Evolutionary conservation across 2,888 invertebrate genomes (phyloP).

Genomic region (Archaeoteleia sp.): DNA sequence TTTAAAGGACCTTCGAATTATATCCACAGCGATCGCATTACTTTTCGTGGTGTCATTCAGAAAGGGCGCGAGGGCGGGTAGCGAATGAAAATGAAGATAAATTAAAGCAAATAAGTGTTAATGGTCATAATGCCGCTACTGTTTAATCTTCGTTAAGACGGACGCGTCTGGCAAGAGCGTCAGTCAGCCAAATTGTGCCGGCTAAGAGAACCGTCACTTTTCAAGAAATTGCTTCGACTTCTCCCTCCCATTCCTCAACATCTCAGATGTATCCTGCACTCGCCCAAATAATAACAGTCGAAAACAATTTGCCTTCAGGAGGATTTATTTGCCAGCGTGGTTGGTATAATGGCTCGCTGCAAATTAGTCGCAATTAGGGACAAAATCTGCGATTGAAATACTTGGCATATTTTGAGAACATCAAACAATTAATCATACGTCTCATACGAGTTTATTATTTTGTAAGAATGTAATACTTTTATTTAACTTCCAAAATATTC

Average conservation of each 20-base stretch:
- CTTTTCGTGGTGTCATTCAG: background rate
- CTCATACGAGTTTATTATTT: too few relatives aligned
- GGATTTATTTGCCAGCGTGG: constrained; percentile 45
- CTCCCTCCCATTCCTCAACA: constrained; percentile 19
- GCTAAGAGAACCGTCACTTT: constrained; percentile 54
- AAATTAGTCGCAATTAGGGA: constrained; percentile 46
- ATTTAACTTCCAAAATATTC: too few relatives aligned
- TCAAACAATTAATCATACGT: too few relatives aligned
- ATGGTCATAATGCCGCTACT: constrained; percentile 69
- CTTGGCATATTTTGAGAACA: constrained; percentile 16
- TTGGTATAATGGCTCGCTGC: constrained; percentile 34
- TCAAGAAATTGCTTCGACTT: constrained; percentile 56
- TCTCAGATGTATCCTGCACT: constrained; percentile 34
- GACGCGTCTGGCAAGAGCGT: constrained; percentile 55
- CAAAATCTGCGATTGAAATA: constrained; percentile 51
- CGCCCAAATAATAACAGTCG: constrained; percentile 50
- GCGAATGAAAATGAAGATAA: constrained; percentile 68
- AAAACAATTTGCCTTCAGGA: constrained; percentile 50
- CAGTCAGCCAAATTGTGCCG: constrained; percentile 54
- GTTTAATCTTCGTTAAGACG: constrained; percentile 70
- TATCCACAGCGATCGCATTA: too few relatives aligned
- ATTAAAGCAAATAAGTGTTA: constrained; percentile 70
- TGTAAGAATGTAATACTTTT: too few relatives aligned
- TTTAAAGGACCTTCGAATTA: too few relatives aligned
- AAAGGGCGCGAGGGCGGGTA: constrained; percentile 50